Evolutionary conservation across 1,140 invertebrate genomes (phyloP), one percentile per base, ranked within the genome.

Genomic region (Cotesia chilonis): DNA sequence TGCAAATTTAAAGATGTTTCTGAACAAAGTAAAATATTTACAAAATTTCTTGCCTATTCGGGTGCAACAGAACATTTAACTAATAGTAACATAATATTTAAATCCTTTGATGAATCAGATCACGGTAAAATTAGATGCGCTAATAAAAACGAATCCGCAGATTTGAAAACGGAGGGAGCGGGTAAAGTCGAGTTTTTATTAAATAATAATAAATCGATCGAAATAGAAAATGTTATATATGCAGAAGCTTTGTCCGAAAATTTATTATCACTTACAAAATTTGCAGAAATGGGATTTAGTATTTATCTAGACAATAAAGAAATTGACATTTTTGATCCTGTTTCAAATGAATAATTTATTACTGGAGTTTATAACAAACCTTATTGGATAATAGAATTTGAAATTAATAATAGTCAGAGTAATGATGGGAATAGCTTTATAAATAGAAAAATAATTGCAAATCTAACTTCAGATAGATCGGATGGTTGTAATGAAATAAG

Each of bases 1-100:
- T 28, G 28, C 28, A 28, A 28, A 28, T 28, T 28, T 28, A 28
- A 17, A 36, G 17, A 28, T 47, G 47, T 10, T 65, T 6, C 20
- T 12, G 35, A 67, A 20, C 28, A 36, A 71, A 20, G 55, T 59
- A 59, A 20, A 59, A 5, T 59, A 59, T 4, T 59, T 35, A 28
- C 57, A 36, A 67, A 71, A 71, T 73, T 75, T 37, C 28, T 75
- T 9, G 67, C 65, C 12, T 74, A 75, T 70, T 78, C 75, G 6
- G 72, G 69, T n/a, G 70, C 71, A 6, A 75, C 74, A 20, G 71
- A 73, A 14, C 76, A 77, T 38, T 37, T 75, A 9, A 55, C 69
- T 6, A 74, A 74, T 55, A 71, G 67, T 7, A 73, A 71, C 38
- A n/a, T 74, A 4, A 65, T 75, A 14, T 71, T 76, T 28, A 75